phyloP scores from a whole-genome alignment of 2,797 vertebrate species.

The Coracias cyanogaster region DNA sequence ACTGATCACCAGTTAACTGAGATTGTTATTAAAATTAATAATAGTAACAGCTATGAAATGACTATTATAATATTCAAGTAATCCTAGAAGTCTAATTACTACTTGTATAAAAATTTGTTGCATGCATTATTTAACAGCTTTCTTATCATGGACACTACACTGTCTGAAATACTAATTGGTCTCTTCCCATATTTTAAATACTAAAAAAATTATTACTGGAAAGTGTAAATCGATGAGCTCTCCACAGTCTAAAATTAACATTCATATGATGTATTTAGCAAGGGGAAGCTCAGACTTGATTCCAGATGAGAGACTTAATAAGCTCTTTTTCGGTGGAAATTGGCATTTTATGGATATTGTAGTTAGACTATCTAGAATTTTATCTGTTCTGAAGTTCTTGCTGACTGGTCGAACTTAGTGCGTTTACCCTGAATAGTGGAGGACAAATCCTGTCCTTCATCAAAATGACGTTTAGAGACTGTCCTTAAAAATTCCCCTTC shows the following conservation, averaged over 20 bases:
- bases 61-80: slow-evolving; percentile 52
- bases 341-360: slow-evolving; percentile 18
- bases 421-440: neutral
- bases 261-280: slow-evolving; percentile 34
- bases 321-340: neutral
- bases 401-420: neutral
- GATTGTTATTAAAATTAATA: slow-evolving; percentile 59
- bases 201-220: slow-evolving; percentile 47
- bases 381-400: slow-evolving; percentile 3
- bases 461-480: neutral
- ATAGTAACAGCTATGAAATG: slow-evolving; percentile 30
- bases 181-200: slow-evolving; percentile 46
- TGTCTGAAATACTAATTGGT: slow-evolving; percentile 54
- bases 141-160: slow-evolving; percentile 21
- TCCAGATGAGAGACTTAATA: neutral
- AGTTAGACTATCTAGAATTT: slow-evolving; percentile 5
- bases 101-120: slow-evolving; percentile 66
- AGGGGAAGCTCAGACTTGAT: slow-evolving; percentile 11
- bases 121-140: slow-evolving; percentile 71
- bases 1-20: slow-evolving; percentile 27
- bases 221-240: slow-evolving; percentile 34
- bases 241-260: slow-evolving; percentile 64
- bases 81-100: slow-evolving; percentile 68
- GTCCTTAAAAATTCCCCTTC: neutral
- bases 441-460: neutral